A percentile compares a stretch with the other conserved stretches of the same genome.
Conservation (phyloP, 2,888 invertebrate species). For the Nemapogon koenigi region DNA sequence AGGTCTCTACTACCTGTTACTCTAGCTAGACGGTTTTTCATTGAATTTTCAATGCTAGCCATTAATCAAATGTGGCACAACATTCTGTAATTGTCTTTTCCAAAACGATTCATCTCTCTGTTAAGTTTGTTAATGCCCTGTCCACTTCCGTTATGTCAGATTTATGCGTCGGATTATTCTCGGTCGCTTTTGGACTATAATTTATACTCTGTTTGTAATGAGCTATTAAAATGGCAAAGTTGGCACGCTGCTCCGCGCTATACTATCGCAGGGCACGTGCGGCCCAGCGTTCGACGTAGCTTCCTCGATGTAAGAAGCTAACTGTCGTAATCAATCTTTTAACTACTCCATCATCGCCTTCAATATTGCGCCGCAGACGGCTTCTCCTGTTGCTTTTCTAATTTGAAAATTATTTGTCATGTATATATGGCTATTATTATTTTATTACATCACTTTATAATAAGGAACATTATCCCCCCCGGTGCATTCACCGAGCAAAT, state of each 20-base stretch:
- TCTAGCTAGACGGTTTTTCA: not conserved
- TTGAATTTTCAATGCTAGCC: not conserved
- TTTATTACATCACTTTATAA: too few relatives aligned
- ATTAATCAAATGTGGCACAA: not conserved
- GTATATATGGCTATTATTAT: too few relatives aligned
- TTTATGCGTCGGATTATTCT: conserved; percentile 36
- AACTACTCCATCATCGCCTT: too few relatives aligned
- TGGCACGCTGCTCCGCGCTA: conserved; percentile 31
- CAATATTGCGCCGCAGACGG: too few relatives aligned
- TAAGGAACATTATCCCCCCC: too few relatives aligned
- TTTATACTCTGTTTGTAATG: conserved; percentile 32
- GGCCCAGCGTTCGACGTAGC: too few relatives aligned
- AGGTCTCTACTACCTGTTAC: too few relatives aligned
- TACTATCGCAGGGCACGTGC: conserved; percentile 38
- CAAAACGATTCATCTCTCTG: not conserved
- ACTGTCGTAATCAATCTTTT: too few relatives aligned
- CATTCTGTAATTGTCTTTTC: too few relatives aligned
- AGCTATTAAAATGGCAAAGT: conserved; percentile 40
- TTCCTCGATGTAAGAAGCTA: conserved; percentile 19
- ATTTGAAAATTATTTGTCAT: too few relatives aligned
- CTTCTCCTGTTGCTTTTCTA: too few relatives aligned
- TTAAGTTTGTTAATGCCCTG: not conserved
- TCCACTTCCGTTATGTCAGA: conserved; percentile 17
- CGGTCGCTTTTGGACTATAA: conserved; percentile 30
- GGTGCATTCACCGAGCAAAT: too few relatives aligned